Percentiles rank a stretch among this genome's conserved stretches.
phyloP scores from a whole-genome alignment of 1,140 invertebrate genomes.

The Lepidotrigona ventralis region DNA sequence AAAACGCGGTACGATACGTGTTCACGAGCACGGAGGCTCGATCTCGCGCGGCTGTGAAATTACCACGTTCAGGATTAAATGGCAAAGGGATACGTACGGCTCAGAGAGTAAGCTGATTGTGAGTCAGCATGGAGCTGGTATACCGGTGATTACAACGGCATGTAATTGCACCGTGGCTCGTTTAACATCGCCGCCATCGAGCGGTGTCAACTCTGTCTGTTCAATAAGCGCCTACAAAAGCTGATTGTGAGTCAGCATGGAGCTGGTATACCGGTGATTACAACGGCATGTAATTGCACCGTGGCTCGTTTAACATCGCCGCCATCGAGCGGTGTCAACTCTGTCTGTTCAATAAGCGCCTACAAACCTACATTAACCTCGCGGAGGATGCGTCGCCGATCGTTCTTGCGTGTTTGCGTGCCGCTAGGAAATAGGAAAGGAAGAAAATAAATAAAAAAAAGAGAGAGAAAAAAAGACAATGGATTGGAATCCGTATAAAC shows the following conservation, averaged over 20 bases:
- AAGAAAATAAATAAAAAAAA: no score
- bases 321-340: constrained; percentile 18
- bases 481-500: neutral
- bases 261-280: constrained; percentile 36
- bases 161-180: constrained; percentile 41
- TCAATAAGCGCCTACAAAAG: constrained; percentile 35
- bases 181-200: constrained; percentile 29
- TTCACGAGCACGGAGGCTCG: neutral
- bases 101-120: constrained; percentile 31
- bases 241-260: no score
- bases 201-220: constrained; percentile 25
- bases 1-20: neutral
- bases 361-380: constrained; percentile 25
- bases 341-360: constrained; percentile 29
- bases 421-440: neutral
- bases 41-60: constrained; percentile 24
- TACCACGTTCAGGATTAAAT: constrained; percentile 42
- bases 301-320: constrained; percentile 39
- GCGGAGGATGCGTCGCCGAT: constrained; percentile 21
- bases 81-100: constrained; percentile 41
- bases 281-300: constrained; percentile 43
- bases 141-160: constrained; percentile 38
- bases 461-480: neutral
- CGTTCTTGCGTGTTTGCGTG: no score
- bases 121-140: constrained; percentile 33